phyloP scores from a whole-genome alignment of 1,140 invertebrate species.

The Pemphigus obesinymphae region DNA sequence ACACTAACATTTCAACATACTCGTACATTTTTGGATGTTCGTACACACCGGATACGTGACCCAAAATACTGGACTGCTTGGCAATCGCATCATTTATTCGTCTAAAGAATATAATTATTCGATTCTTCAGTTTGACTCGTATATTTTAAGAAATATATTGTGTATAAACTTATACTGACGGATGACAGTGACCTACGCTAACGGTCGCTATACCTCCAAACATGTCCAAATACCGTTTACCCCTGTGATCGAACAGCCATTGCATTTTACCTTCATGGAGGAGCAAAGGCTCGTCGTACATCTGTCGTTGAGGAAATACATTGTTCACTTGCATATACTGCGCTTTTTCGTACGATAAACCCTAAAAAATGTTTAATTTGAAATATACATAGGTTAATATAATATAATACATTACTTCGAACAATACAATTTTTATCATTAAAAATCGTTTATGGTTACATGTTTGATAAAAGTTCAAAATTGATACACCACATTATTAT shows the following conservation, averaged over 20 bases:
- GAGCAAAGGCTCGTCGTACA: conserved; percentile 78
- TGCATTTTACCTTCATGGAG: conserved; percentile 84
- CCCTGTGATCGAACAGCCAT: conserved; percentile 84
- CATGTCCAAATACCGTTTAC: conserved; percentile 86
- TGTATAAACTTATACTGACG: conserved; percentile 62
- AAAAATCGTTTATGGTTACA: too few relatives aligned
- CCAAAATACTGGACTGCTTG: conserved; percentile 74
- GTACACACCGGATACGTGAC: conserved; percentile 91
- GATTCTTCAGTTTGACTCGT: neutral
- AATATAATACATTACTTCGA: too few relatives aligned
- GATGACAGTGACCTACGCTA: conserved; percentile 96
- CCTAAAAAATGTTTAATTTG: too few relatives aligned
- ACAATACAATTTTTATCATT: too few relatives aligned
- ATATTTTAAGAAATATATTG: neutral
- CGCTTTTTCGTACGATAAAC: conserved; percentile 58
- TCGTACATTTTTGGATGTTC: conserved; percentile 84
- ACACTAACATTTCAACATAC: conserved; percentile 75
- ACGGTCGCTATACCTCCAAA: conserved; percentile 95
- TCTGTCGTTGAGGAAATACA: conserved; percentile 67
- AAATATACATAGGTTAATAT: too few relatives aligned
- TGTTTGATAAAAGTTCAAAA: too few relatives aligned
- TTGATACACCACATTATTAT: too few relatives aligned
- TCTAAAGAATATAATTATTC: conserved; percentile 23
- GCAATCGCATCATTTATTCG: conserved; percentile 71
- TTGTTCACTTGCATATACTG: conserved; percentile 57